Evolutionary conservation across 2,113 vertebrate genomes (phyloP), one percentile per base, ranked within the genome.

Genomic region (Glareola pratincola): DNA sequence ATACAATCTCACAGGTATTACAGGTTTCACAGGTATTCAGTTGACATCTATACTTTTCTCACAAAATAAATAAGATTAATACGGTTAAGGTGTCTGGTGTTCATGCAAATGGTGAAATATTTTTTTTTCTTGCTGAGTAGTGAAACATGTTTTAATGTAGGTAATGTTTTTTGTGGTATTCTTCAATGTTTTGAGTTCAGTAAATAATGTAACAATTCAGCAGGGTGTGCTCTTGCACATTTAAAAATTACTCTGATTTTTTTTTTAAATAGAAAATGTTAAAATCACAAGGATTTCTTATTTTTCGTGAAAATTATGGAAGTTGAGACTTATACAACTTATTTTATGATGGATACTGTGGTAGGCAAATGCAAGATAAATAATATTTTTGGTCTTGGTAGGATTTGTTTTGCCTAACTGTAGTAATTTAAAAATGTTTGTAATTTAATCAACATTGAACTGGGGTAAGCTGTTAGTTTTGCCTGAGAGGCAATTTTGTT

Each of bases 351-450:
- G 59, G 37, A 22, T 85, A 9, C n/a, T 62, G 53, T 80, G 43
- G 26, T 81, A 80, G 64, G 50, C 64, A 57, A 84, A 7, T 10
- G 4, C 60, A 53, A 88, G 45, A 5, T 85, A 91, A 77, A 74
- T 80, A n/a, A 56, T 80, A 30, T 37, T 63, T 85, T 92, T 88
- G 60, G n/a, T 79, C 15, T 68, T 86, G 51, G 48, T 67, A 86
- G 67, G 63, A 37, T 92, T 96, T 85, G 14, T 57, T 92, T 90
- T 92, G 41, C 50, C 82, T 74, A 90, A 90, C 47, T 71, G 34
- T 79, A 56, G 34, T 76, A 37, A 51, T 88, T 94, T 53, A 47
- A 68, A 78, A 64, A 68, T 92, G 23, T 54, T 92, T 92, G 37
- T 83, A 51, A 85, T 92, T 72, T 86, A 64, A 60, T 88, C 86